phyloP scores from a whole-genome alignment of 1,140 invertebrate genomes.

The Euglossa dilemma region DNA sequence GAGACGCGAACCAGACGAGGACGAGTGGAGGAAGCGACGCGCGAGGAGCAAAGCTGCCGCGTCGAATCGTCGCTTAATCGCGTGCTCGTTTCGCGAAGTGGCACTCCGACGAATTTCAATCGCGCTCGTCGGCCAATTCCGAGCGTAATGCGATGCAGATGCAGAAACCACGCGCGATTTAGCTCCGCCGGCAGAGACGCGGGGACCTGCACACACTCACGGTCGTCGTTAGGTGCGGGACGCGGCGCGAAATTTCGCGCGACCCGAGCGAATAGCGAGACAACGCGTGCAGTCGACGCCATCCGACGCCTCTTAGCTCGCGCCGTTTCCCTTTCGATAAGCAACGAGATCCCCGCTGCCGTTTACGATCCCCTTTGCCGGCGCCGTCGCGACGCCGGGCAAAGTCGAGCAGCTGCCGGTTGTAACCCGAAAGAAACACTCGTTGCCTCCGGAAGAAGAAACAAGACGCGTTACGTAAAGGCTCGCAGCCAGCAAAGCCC shows the following conservation, averaged over 20 bases:
- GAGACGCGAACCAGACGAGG: too few species aligned
- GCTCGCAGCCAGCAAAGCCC: not conserved
- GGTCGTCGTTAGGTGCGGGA: not conserved
- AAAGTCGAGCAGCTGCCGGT: too few species aligned
- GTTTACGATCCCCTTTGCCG: not conserved
- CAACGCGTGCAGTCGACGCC: conserved; percentile 15
- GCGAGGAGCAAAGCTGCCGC: not conserved
- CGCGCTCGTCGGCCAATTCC: conserved; percentile 19
- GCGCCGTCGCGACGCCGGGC: not conserved
- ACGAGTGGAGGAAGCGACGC: too few species aligned
- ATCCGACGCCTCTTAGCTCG: not conserved
- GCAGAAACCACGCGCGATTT: conserved; percentile 67
- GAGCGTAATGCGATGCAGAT: conserved; percentile 50
- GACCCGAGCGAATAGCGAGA: conserved; percentile 68
- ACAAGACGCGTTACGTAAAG: conserved; percentile 2
- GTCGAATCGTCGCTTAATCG: conserved; percentile 53
- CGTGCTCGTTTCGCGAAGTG: conserved; percentile 11
- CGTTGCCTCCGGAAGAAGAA: not conserved
- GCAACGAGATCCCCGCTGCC: not conserved
- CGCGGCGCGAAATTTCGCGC: conserved; percentile 69
- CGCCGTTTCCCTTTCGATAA: not conserved
- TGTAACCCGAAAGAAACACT: not conserved
- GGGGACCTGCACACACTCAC: not conserved
- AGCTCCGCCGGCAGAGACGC: conserved; percentile 54
- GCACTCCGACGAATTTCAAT: conserved; percentile 49